Base-by-base conservation (phyloP, 1,140 invertebrate species). In the Formica exsecta region DNA sequence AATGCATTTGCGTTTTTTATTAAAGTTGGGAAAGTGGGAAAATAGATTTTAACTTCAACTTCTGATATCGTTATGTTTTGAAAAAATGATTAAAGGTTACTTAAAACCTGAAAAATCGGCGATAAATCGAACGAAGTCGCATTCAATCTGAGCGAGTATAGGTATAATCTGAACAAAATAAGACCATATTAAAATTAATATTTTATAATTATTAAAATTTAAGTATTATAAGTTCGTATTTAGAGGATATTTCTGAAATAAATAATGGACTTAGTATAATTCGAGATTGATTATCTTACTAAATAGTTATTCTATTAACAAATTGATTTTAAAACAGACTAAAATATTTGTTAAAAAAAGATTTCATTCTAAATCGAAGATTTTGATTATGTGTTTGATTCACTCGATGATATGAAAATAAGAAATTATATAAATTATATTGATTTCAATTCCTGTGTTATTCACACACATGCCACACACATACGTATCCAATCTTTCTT, bases 41-140 rank as follows among this genome's bases (percentile, higher is more conserved):
- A 16, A 16, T 9, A 44, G 13, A 36, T 77, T 51, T 22, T 6
- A 41, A 19, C 25, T 8, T 32, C 19, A 54, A 51, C 19, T 48
- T 61, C 1, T 13, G 48, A 6, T 22, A 79, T 68, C 19, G 13
- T 51, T 16, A 25, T 2, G 5, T 38, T 29, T 0, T 19, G n/a
- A 16, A 25, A 9, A 13, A 41, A 48, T 22, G 36, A 65, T 13
- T 0, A 44, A 65, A 65, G 59, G 0, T 48, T 36, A 22, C 6
- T 32, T 41, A 36, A 38, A 16, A 51, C 4, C 4, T 51, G 3
- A 16, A 19, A 62, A 76, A 76, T 77, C 1, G 61, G 25, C 38
- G 36, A 66, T 44, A 77, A 85, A 77, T 85, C 61, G 74, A 85
- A 85, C 73, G 44, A 85, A 59, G 29, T 80, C 62, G 51, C 51